These are phyloP conservation scores for Alces alces DNA, from an alignment of 2,113 vertebrate species.

Conservation along the genomic window DNA sequence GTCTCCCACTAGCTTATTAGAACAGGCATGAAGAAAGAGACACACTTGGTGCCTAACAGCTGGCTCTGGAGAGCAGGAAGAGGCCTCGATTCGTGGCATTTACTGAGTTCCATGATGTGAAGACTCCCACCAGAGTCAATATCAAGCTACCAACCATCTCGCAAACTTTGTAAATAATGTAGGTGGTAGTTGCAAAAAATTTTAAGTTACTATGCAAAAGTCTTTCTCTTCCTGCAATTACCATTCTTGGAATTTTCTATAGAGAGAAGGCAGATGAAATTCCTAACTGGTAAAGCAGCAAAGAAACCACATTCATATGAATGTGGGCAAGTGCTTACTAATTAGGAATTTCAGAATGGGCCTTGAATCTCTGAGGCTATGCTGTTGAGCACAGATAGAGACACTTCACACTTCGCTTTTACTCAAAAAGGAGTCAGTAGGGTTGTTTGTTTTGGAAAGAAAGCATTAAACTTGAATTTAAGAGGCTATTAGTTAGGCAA, in stretches of 20 bases:
- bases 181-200: neutral
- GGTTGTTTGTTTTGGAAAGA: neutral
- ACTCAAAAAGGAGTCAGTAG: neutral
- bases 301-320: neutral
- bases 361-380: neutral
- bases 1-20: neutral
- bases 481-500: neutral
- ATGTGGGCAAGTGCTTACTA: neutral
- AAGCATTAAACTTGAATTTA: conserved; percentile 27
- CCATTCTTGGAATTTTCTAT: neutral
- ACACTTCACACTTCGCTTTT: conserved; percentile 12
- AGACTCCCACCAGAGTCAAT: neutral
- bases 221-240: neutral
- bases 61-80: neutral
- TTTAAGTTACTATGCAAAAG: neutral
- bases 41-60: neutral
- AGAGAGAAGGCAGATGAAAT: neutral
- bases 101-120: neutral
- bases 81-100: neutral
- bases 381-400: neutral
- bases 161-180: neutral
- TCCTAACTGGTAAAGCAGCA: neutral
- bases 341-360: neutral
- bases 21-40: neutral
- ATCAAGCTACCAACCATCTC: neutral